Conservation (phyloP, 2,888 invertebrate genomes). For the Ophraella communa region DNA sequence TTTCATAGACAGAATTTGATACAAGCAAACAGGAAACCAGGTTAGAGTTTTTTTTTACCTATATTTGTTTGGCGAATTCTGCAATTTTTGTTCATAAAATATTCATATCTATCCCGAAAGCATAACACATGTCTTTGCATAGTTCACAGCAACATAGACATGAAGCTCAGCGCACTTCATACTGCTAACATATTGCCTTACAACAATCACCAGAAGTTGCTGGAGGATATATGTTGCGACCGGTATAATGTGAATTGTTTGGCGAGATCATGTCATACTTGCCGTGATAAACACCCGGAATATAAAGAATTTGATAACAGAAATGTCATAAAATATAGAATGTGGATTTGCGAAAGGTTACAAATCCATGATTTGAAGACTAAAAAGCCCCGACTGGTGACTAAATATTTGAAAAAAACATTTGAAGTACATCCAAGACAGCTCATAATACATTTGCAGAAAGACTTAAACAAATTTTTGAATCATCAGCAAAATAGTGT, state of each 20-base stretch:
- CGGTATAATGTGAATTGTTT: background rate
- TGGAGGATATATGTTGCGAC: background rate
- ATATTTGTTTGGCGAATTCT: too few species aligned
- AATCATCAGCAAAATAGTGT: background rate
- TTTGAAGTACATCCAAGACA: background rate
- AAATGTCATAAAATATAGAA: background rate
- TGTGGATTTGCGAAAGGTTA: background rate
- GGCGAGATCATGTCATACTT: background rate
- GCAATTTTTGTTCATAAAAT: too few species aligned
- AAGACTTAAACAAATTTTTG: background rate
- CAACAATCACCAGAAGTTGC: background rate
- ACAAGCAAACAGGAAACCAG: background rate
- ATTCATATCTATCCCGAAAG: too few species aligned
- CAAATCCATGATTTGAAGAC: background rate
- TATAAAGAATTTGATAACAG: constrained; percentile 5
- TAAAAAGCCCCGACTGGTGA: constrained; percentile 3
- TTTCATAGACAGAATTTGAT: too few species aligned
- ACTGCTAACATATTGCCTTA: background rate
- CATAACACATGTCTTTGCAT: background rate
- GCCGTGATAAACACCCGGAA: background rate
- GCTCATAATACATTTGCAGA: background rate
- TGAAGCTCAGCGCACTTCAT: background rate
- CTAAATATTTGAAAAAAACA: constrained; percentile 1
- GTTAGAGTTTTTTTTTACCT: too few species aligned
- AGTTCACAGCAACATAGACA: background rate